A percentile compares a stretch with the other conserved stretches of the same genome.
Conservation (phyloP, 1,140 invertebrate genomes). For the Drosophila lacertosa region DNA sequence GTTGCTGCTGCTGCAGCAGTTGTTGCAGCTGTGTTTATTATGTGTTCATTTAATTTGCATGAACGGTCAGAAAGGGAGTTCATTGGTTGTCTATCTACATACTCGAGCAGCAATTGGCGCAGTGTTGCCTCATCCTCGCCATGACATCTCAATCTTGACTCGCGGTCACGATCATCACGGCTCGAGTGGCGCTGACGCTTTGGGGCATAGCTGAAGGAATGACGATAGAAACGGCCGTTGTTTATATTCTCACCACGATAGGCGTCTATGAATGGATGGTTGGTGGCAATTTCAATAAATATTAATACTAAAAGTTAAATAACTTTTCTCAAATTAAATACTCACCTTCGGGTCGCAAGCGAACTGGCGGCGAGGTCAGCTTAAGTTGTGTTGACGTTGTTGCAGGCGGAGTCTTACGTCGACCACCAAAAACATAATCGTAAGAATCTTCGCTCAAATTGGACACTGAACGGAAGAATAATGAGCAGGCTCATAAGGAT, state of each 20-base stretch:
- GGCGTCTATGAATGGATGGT: too few relatives aligned
- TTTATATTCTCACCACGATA: constrained; percentile 79
- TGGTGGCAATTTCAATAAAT: not conserved
- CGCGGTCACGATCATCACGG: constrained; percentile 80
- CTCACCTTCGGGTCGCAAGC: constrained; percentile 83
- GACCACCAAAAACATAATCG: constrained; percentile 85
- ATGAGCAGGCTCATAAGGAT: constrained; percentile 45
- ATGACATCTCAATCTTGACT: constrained; percentile 84
- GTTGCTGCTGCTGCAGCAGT: constrained; percentile 9
- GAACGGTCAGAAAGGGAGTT: not conserved
- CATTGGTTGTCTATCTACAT: constrained; percentile 56
- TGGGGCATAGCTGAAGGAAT: constrained; percentile 83
- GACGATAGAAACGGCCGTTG: constrained; percentile 83
- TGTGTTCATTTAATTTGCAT: constrained; percentile 44
- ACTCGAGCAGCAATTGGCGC: constrained; percentile 84
- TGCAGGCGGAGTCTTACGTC: constrained; percentile 83
- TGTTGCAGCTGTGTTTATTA: constrained; percentile 33
- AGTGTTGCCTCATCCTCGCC: constrained; percentile 84
- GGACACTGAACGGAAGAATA: constrained; percentile 73
- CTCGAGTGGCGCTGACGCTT: constrained; percentile 76
- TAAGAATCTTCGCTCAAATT: constrained; percentile 84
- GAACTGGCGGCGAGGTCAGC: constrained; percentile 84
- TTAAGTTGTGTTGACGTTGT: constrained; percentile 83
- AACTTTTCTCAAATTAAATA: not conserved
- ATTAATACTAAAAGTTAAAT: too few relatives aligned